Evolutionary conservation across 1,140 invertebrate species (phyloP), one percentile per base, ranked within the genome.

Genomic region (Drosophila eugracilis): DNA sequence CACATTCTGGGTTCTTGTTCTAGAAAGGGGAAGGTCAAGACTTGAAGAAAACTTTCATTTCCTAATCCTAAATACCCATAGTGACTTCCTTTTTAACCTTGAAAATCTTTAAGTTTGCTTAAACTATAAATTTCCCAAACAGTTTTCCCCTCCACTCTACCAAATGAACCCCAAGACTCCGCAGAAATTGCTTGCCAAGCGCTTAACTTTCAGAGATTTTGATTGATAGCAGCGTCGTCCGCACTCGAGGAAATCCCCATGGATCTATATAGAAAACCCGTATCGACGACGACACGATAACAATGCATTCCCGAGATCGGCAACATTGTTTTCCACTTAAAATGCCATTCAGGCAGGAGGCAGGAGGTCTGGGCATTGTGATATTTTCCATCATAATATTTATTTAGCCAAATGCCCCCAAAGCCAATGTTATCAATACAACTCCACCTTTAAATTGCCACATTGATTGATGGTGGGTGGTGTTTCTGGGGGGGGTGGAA

Each of bases 311-410:
- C 30, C 12, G 3, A 7, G 12, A 32, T 32, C 22, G 15, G 44
- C 41, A 69, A 79, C 73, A 81, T 77, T 83, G 62, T 83, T 81
- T 83, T 81, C 48, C 69, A 77, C 78, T 81, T 83, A 77, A 80
- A 60, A 63, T 41, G 65, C 65, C 77, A 80, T 58, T 58, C 55
- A 47, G 58, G 26, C 28, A 52, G 21, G 14, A 36, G n/a, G n/a
- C n/a, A n/a, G n/a, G n/a, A n/a, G n/a, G n/a, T n/a, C 9, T 12
- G 14, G 30, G n/a, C 19, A 19, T 6, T 57, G n/a, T 37, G 21
- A 44, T 48, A 70, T 32, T 30, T 50, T 67, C 34, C 49, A 54
- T 54, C 30, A 55, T 14, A 58, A 71, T 71, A 72, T 59, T 37
- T 72, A 58, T 72, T 57, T 50, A 36, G 17, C 36, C 42, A 63